Base-by-base conservation (phyloP, 2,888 invertebrate species). In the Platycnemis pennipes region DNA sequence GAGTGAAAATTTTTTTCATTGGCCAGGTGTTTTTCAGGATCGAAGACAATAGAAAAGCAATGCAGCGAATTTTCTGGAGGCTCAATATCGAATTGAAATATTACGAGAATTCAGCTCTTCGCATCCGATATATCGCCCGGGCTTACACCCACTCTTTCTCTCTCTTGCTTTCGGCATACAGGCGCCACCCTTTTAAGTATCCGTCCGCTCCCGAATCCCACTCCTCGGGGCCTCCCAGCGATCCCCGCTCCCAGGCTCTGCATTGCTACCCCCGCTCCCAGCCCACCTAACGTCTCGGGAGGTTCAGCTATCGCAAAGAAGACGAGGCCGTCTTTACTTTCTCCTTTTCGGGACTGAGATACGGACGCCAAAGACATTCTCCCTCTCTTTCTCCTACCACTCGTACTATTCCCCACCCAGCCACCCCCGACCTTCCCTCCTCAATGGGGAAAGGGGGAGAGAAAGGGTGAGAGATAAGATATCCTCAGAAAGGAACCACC, bases 261-360 rank as follows among this genome's bases (percentile, higher is more conserved):
- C 49, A 49, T 19, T 49, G 19, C 49, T 13, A 49, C 49, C 49
- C 49, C 49, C 49, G 13, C 49, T 11, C 49, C 49, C 2, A 0
- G 13, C 13, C 49, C 63, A 26, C 26, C 16, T 63, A 13, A 37
- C 77, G 77, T 53, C 63, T 26, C 26, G 1, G 22, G 53, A 89
- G 53, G 63, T 63, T 44, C 63, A 69, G 91, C 63, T 69, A 91
- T 69, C 89, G 56, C 89, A 22, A 2, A 37, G 16, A 86, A 37
- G 77, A 77, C 37, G 88, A 22, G 53, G 69, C 13, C 2, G 46
- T 31, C 88, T 49, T 91, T 42, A 69, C 91, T 91, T 91, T 91
- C 91, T 91, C 91, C 69, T 91, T 26, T 53, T 53, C 77, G 26
- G 77, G 37, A 37, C 26, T 26, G 77, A 77, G 77, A 77, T 77